Percentiles rank a stretch among this genome's conserved stretches.
Conservation (phyloP, 2,888 invertebrate species). For the Sarcophaga carnaria region DNA sequence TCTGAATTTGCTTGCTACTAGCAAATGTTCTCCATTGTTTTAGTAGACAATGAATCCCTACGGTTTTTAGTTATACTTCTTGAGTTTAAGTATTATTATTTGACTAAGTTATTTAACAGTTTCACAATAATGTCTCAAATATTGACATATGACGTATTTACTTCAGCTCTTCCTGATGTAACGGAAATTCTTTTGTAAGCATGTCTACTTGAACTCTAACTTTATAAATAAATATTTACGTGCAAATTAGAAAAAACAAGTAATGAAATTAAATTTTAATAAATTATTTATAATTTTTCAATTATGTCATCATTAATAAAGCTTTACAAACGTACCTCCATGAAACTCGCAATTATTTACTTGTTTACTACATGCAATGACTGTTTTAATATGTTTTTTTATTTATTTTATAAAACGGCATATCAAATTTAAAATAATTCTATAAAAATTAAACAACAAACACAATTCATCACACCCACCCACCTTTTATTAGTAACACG, state of each 20-base stretch:
- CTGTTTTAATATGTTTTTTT: slow-evolving; percentile 14
- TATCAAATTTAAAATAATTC: slow-evolving; percentile 44
- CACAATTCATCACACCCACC: slow-evolving; percentile 21
- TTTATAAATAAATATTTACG: no score
- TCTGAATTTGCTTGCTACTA: no score
- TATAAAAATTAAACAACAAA: slow-evolving; percentile 4
- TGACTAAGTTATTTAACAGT: no score
- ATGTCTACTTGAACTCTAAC: no score
- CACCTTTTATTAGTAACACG: slow-evolving; percentile 44
- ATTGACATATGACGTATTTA: no score
- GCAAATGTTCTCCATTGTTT: no score
- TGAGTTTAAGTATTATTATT: no score
- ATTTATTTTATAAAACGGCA: background rate
- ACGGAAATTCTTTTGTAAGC: no score
- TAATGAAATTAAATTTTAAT: background rate
- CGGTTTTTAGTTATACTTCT: no score
- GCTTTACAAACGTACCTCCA: background rate
- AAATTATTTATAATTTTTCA: background rate
- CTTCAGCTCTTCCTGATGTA: no score
- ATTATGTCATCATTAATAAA: slow-evolving; percentile 3
- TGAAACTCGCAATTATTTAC: slow-evolving; percentile 21
- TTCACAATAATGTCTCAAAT: no score
- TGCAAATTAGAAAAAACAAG: background rate
- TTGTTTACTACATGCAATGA: slow-evolving; percentile 30
- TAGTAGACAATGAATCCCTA: no score